These are phyloP conservation scores for Baryphthengus martii DNA, from an alignment of 2,113 vertebrate species.

Conservation along the genomic window DNA sequence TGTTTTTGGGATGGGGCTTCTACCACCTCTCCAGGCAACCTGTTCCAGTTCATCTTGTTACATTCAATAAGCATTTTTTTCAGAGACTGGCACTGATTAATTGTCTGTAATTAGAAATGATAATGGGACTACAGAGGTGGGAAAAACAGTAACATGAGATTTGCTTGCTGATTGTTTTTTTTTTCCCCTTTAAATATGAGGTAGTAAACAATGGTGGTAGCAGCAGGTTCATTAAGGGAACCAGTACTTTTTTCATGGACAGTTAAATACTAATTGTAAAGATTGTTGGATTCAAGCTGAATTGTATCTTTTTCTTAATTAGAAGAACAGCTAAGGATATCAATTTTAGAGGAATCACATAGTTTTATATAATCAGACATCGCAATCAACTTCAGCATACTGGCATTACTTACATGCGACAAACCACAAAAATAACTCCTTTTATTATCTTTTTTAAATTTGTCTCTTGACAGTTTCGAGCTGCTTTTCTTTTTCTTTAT, in stretches of 20 bases:
- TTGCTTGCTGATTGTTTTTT: neutral
- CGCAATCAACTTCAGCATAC: neutral
- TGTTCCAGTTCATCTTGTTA: neutral
- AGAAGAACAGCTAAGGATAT: neutral
- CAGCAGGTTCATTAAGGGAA: constrained; percentile 38
- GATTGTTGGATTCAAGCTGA: neutral
- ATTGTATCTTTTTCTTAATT: neutral
- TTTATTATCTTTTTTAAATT: neutral
- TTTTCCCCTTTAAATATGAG: neutral
- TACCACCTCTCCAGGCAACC: neutral
- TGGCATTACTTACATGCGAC: neutral
- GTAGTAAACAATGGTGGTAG: neutral
- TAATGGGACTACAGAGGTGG: neutral
- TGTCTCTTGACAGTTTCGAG: neutral
- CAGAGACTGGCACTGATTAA: neutral
- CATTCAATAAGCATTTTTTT: neutral
- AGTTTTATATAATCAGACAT: neutral
- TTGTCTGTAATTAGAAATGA: neutral
- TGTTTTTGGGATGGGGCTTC: neutral
- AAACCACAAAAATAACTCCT: neutral
- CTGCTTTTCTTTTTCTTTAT: neutral
- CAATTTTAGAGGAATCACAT: neutral
- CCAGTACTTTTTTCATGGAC: constrained; percentile 22
- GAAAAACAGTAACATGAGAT: neutral
- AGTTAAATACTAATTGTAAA: constrained; percentile 33